These are phyloP conservation scores for Drosophila equinoxialis DNA, from an alignment of 1,140 invertebrate species.

Conservation along the genomic window DNA sequence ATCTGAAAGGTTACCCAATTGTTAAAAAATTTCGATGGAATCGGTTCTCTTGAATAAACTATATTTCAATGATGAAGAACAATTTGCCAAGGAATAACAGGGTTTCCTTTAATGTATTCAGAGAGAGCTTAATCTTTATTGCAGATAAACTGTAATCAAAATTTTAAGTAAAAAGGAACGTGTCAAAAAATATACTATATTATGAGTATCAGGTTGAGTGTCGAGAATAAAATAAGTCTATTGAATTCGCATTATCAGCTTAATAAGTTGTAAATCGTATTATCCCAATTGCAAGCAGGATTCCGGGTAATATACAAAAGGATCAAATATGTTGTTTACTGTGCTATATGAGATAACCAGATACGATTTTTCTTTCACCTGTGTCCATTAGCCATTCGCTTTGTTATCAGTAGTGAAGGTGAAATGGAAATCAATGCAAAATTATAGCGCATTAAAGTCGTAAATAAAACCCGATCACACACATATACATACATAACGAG, in stretches of 20 bases:
- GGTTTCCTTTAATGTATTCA: background rate
- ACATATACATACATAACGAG: constrained; percentile 14
- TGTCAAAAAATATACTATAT: too few relatives aligned
- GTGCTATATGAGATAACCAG: background rate
- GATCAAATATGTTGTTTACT: background rate
- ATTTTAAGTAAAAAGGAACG: background rate
- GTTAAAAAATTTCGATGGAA: background rate
- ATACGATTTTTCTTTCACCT: background rate
- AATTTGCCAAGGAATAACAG: background rate
- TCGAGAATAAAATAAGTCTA: too few relatives aligned
- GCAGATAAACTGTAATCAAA: background rate
- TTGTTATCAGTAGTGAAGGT: background rate
- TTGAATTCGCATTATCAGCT: too few relatives aligned
- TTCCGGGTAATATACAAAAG: background rate
- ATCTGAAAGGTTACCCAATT: background rate
- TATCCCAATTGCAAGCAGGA: background rate
- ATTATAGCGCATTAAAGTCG: constrained; percentile 69
- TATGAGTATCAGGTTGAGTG: too few relatives aligned
- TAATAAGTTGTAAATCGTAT: background rate
- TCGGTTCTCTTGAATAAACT: background rate
- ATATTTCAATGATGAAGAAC: constrained; percentile 3
- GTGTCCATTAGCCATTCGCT: background rate
- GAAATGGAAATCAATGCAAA: constrained; percentile 71
- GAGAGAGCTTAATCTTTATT: background rate
- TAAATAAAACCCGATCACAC: constrained; percentile 55